These are phyloP conservation scores for Carassius carassius DNA, from an alignment of 2,113 vertebrate species.

Conservation along the genomic window DNA sequence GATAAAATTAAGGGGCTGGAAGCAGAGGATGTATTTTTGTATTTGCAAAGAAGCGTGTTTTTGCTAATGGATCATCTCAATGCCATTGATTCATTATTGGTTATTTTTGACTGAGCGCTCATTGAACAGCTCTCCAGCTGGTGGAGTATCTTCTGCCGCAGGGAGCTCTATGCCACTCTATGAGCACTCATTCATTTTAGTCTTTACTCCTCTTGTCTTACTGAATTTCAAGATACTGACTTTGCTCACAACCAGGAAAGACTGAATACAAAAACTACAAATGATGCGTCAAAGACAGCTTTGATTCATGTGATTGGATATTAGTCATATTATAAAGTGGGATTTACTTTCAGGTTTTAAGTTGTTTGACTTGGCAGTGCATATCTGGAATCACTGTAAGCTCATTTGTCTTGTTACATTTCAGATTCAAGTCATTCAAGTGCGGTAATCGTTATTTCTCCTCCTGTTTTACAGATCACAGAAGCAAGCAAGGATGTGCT, in stretches of 20 bases:
- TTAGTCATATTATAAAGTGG: neutral
- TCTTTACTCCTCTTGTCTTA: neutral
- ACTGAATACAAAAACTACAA: slow-evolving; percentile 2
- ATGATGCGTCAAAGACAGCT: neutral
- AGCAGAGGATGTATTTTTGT: slow-evolving; percentile 51
- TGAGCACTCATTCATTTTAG: slow-evolving; percentile 20
- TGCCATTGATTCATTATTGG: slow-evolving; percentile 58
- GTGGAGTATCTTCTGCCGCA: slow-evolving; percentile 57
- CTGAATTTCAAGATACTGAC: slow-evolving; percentile 18
- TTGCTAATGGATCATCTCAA: slow-evolving; percentile 49
- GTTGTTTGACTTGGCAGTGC: neutral
- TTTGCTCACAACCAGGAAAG: slow-evolving; percentile 6
- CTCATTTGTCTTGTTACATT: slow-evolving; percentile 19
- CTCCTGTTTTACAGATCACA: slow-evolving; percentile 75
- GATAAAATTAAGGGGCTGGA: slow-evolving; percentile 55
- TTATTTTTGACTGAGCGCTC: slow-evolving; percentile 29
- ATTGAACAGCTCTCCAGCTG: slow-evolving; percentile 30
- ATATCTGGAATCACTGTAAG: neutral
- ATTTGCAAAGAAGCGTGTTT: slow-evolving; percentile 58
- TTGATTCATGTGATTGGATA: neutral
- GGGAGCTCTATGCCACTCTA: slow-evolving; percentile 19
- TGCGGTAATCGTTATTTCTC: neutral
- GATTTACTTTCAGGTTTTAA: slow-evolving; percentile 16
- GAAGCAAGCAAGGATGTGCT: slow-evolving; percentile 87
- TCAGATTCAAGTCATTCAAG: neutral